Conservation (phyloP, 2,888 invertebrate genomes). For the Nipponacmea schrenckii region DNA sequence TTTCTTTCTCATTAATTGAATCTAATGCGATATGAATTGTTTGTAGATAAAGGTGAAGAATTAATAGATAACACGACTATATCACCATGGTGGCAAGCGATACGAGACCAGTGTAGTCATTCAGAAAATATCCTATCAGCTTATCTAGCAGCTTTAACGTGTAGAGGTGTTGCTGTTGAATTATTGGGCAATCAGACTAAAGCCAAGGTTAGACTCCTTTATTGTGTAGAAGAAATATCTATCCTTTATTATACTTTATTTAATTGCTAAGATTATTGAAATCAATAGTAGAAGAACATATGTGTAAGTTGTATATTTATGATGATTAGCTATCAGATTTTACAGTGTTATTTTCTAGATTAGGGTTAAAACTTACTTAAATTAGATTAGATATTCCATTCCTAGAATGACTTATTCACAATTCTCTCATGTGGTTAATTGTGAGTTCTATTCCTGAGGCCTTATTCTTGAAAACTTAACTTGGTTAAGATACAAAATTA, state of each 20-base stretch:
- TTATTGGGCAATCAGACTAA: slow-evolving; percentile 37
- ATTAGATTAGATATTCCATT: no score
- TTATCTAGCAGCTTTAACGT: slow-evolving; percentile 84
- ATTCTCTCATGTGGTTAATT: no score
- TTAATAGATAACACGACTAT: slow-evolving; percentile 77
- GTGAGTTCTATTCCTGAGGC: no score
- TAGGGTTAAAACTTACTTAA: no score
- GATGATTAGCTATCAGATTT: no score
- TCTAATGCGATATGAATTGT: no score
- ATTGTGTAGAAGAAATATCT: not conserved
- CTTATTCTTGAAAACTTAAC: no score
- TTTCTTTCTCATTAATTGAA: no score
- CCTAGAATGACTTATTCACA: no score
- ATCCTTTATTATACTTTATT: not conserved
- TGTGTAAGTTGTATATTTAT: no score
- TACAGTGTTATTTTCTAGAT: no score
- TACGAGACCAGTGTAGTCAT: slow-evolving; percentile 79
- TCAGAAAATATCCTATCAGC: slow-evolving; percentile 82
- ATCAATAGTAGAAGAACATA: not conserved
- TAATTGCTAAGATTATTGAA: not conserved
- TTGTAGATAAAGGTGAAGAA: slow-evolving; percentile 70
- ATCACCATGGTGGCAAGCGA: slow-evolving; percentile 85
- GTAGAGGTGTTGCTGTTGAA: slow-evolving; percentile 76
- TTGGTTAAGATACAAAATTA: no score
- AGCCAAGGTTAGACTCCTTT: slow-evolving; percentile 34